Conservation (phyloP, 2,113 vertebrate species). For the Henicopernis longicauda region DNA sequence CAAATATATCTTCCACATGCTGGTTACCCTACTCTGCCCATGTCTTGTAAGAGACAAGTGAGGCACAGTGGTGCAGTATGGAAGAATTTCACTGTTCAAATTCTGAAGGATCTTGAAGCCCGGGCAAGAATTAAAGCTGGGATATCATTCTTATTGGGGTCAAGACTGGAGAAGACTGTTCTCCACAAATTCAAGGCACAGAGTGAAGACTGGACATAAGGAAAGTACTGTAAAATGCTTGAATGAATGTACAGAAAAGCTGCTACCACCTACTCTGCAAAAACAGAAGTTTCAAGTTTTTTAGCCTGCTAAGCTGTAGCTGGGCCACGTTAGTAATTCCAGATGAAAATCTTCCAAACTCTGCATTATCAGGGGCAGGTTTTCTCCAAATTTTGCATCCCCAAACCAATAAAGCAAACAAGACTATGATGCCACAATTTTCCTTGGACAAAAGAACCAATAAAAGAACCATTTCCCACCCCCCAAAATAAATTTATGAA, state of each 20-base stretch:
- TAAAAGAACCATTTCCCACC: not conserved
- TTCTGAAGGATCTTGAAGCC: not conserved
- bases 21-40: not conserved
- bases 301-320: constrained; percentile 84
- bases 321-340: constrained; percentile 83
- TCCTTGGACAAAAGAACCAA: not conserved
- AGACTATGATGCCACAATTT: not conserved
- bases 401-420: constrained; percentile 53
- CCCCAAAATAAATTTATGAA: not conserved
- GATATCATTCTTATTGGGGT: not conserved
- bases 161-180: not conserved
- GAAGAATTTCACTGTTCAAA: not conserved
- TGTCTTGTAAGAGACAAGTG: not conserved
- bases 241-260: not conserved
- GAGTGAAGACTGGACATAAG: not conserved
- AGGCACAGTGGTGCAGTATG: not conserved
- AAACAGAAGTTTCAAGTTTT: constrained; percentile 83
- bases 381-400: constrained; percentile 68
- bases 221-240: not conserved
- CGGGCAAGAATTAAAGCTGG: not conserved
- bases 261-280: constrained; percentile 76
- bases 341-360: constrained; percentile 88
- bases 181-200: not conserved
- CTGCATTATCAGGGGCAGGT: constrained; percentile 81
- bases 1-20: not conserved